Conservation (phyloP, 1,140 invertebrate species). For the Zaprionus lachaisei region DNA sequence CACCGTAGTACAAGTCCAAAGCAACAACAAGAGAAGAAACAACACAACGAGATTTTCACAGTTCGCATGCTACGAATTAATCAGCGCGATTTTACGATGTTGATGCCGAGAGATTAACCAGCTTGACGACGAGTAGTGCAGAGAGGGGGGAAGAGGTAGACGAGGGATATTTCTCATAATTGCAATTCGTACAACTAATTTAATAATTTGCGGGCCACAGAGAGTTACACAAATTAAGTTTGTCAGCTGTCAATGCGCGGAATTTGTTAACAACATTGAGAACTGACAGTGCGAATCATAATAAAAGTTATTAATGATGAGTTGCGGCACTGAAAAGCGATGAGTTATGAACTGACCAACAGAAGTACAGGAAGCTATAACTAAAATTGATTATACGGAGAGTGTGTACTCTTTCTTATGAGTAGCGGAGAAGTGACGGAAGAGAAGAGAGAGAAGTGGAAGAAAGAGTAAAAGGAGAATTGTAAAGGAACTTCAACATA, state of each 20-base stretch:
- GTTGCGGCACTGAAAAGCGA: conserved; percentile 26
- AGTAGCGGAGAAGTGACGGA: background rate
- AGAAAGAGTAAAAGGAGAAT: background rate
- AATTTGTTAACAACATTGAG: conserved; percentile 82
- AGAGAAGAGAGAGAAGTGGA: background rate
- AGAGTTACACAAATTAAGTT: conserved; percentile 73
- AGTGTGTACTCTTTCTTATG: background rate
- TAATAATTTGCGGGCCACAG: conserved; percentile 68
- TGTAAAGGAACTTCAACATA: no score
- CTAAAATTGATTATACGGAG: conserved; percentile 5
- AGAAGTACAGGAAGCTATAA: conserved; percentile 9
- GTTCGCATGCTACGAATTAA: conserved; percentile 77
- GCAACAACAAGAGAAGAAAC: background rate
- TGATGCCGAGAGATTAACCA: conserved; percentile 36
- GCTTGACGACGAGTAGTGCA: background rate
- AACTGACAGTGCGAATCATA: conserved; percentile 77
- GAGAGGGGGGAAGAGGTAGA: background rate
- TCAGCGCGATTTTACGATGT: conserved; percentile 62
- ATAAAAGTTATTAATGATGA: conserved; percentile 76
- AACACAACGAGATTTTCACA: conserved; percentile 27
- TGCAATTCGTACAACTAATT: conserved; percentile 81
- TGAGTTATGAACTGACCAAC: conserved; percentile 74
- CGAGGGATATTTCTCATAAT: conserved; percentile 39
- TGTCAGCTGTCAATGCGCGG: conserved; percentile 78
- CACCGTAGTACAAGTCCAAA: conserved; percentile 22